Evolutionary conservation across 2,797 vertebrate species (phyloP), one percentile per base, ranked within the genome.

Genomic region (Siniperca undulata): DNA sequence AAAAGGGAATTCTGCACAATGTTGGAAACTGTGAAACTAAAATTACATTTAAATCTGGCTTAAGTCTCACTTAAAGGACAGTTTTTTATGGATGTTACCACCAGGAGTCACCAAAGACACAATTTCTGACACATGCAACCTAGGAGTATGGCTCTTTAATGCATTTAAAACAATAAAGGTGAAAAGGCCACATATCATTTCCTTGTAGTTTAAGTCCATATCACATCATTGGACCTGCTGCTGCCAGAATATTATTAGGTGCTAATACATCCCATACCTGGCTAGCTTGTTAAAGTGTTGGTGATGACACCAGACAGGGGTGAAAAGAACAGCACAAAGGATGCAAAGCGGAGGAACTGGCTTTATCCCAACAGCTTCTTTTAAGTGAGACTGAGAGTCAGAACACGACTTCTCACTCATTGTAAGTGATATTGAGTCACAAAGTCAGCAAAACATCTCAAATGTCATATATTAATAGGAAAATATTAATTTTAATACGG

Each of bases 391-490:
- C 66, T 8, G 13, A 27, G 10, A 27, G 10, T 36, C 53, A 50
- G 73, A 48, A 52, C 60, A 62, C 5, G 12, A 62, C 70, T 36
- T 48, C 53, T 58, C 22, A 14, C 22, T 68, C 66, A 24, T 2
- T 9, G 27, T 19, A 36, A 38, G 40, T 61, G 34, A 69, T 55
- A 52, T 5, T 14, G 67, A 34, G 36, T 70, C 46, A 60, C 8
- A 36, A 7, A 74, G 50, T 77, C 72, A 72, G 58, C 22, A 56
- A 59, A 73, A 55, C 40, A 55, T 30, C 42, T 70, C 19, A 83
- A 61, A 58, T 48, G 27, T 80, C 56, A 74, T 0, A 27, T 30
- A 42, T 56, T 42, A 68, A 76, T 9, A n/a, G 34, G 42, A 44
- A 77, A 67, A 40, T 52, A 48, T 27, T 34, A 0, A 50, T 67